phyloP scores from a whole-genome alignment of 2,113 vertebrate genomes.

The Paradisaea rubra region DNA sequence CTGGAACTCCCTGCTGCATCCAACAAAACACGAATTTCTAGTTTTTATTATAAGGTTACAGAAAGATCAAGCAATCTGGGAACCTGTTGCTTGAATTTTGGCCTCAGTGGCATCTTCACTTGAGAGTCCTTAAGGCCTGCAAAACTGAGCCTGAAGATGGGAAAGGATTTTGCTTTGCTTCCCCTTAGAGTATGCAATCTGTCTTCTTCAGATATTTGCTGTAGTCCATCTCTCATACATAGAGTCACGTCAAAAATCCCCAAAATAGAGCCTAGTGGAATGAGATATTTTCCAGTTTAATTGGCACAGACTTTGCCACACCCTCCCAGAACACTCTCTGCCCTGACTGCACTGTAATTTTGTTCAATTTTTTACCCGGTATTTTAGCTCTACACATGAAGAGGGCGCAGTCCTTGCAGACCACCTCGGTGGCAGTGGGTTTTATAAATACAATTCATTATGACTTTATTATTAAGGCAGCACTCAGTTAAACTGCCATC shows the following conservation, averaged over 20 bases:
- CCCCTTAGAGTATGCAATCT: not conserved
- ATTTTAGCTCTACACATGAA: not conserved
- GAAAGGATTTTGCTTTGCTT: not conserved
- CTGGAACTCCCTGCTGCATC: not conserved
- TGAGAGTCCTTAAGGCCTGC: not conserved
- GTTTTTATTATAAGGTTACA: not conserved
- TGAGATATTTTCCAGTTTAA: not conserved
- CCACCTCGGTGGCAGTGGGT: not conserved
- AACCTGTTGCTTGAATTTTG: not conserved
- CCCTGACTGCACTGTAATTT: not conserved
- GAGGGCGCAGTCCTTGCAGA: not conserved
- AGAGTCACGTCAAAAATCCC: not conserved
- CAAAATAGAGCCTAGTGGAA: not conserved
- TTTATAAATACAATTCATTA: not conserved
- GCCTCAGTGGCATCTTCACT: not conserved
- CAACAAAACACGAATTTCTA: not conserved
- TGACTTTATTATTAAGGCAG: not conserved
- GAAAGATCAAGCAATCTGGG: not conserved
- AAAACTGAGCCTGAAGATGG: not conserved
- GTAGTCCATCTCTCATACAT: not conserved
- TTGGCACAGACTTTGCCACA: not conserved
- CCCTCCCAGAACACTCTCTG: not conserved
- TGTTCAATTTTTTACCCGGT: not conserved
- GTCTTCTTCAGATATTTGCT: not conserved
- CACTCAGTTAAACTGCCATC: not conserved